Base-by-base conservation (phyloP, 2,888 invertebrate species). In the Meandrusa payeni region DNA sequence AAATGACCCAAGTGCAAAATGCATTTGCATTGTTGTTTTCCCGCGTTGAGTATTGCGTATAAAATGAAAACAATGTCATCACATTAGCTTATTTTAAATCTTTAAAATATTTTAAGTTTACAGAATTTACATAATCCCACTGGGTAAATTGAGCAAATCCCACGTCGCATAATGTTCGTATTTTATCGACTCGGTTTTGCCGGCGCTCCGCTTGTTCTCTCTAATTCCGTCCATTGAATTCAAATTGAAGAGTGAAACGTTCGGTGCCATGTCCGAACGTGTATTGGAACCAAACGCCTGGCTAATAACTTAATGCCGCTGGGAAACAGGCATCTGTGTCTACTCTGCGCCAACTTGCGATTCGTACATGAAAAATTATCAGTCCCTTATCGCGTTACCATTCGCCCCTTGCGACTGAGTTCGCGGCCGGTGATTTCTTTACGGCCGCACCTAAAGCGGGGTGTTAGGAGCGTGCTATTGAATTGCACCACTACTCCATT, bases 241-340 rank as follows among this genome's bases (percentile, higher is more conserved):
- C 77, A 81, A 82, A 83, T 85, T 75, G 76, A 78, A 76, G 81
- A 75, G 80, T 78, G 73, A 78, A 83, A 78, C 73, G 75, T 69
- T 66, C 61, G 59, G 60, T 57, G 60, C 69, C 61, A 52, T 60
- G 64, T 59, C 67, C 63, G 56, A 57, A 57, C 70, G 64, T 68
- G 76, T 74, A 79, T 73, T 69, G 71, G 68, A 63, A 69, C 67
- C 62, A 67, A 64, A 66, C 73, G 72, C 69, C 77, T 75, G 70
- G 79, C 78, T 82, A 83, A 85, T 83, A 85, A 79, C 83, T 79
- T 81, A 83, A 83, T 80, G 76, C 82, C 76, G 72, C 70, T 80
- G 85, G 78, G 85, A 83, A n/a, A 74, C 63, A 60, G 57, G 59
- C 77, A 79, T 66, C 69, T 81, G 78, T 54, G 54, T 41, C 54